These are phyloP conservation scores for Pygoscelis adeliae DNA, from an alignment of 2,113 vertebrate species.

Conservation along the genomic window DNA sequence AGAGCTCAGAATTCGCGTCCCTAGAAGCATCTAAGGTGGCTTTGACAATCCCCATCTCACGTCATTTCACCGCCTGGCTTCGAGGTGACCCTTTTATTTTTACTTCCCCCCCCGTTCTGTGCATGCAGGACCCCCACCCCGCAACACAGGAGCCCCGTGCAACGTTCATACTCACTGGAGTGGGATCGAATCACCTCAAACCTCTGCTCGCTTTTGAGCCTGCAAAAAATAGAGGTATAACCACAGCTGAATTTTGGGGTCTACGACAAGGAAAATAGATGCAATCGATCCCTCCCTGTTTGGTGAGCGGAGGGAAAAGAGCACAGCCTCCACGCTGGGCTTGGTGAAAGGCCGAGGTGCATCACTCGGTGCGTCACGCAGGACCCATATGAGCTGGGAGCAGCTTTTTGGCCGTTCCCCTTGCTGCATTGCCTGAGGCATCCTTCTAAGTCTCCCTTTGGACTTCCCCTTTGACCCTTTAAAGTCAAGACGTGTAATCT, in stretches of 20 bases:
- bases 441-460: too few species aligned
- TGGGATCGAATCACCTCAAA: conserved; percentile 45
- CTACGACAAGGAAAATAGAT: background rate
- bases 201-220: background rate
- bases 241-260: background rate
- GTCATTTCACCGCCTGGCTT: background rate
- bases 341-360: rapidly evolving
- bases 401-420: background rate
- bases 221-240: conserved; percentile 1
- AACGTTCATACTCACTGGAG: conserved; percentile 48
- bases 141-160: rapidly evolving
- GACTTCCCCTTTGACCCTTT: background rate
- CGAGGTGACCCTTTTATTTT: background rate
- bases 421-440: too few species aligned
- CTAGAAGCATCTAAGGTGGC: background rate
- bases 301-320: background rate
- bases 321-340: background rate
- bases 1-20: background rate
- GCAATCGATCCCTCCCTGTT: background rate
- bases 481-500: background rate
- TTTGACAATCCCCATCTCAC: background rate
- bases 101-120: rapidly evolving
- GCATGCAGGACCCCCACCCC: background rate
- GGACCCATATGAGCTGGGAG: rapidly evolving
- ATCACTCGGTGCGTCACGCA: rapidly evolving